Evolutionary conservation across 2,797 vertebrate genomes (phyloP).

Genomic region (Discoglossus pictus): DNA sequence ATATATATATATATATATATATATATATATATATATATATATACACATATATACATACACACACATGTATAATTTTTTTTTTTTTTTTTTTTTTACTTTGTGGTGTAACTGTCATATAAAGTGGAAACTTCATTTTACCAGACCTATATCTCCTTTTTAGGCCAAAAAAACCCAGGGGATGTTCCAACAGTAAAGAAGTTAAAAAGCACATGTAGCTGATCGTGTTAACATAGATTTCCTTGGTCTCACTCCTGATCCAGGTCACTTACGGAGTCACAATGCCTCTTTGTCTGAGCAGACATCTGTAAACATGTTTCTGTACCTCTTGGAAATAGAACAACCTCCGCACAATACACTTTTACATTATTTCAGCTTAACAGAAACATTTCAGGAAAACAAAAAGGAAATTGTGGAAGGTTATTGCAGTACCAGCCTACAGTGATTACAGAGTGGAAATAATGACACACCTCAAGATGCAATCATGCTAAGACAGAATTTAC

Average conservation of each 20-base stretch:
- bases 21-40: too few relatives aligned
- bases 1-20: too few relatives aligned
- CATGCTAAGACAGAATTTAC: too few relatives aligned
- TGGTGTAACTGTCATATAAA: too few relatives aligned
- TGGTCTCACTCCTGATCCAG: constrained; percentile 14
- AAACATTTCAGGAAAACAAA: constrained; percentile 8
- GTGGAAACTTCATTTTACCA: too few relatives aligned
- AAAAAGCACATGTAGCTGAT: constrained; percentile 21
- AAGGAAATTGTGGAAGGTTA: constrained; percentile 24
- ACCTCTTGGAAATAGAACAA: constrained; percentile 36
- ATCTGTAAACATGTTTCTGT: constrained; percentile 40
- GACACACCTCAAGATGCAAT: background rate
- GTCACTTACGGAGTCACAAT: constrained; percentile 43
- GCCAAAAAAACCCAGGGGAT: background rate
- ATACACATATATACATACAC: too few relatives aligned
- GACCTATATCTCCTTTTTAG: too few relatives aligned
- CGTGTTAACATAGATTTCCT: background rate
- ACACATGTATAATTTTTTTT: too few relatives aligned
- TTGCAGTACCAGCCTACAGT: constrained; percentile 6
- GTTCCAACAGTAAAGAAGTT: constrained; percentile 1
- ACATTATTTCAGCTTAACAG: background rate
- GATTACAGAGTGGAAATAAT: constrained; percentile 22
- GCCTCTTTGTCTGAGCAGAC: constrained; percentile 25
- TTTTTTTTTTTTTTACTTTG: too few relatives aligned
- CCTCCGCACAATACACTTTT: constrained; percentile 3